Percentiles rank a stretch among this genome's conserved stretches.
phyloP scores from a whole-genome alignment of 2,113 vertebrate genomes.

The Cricetomys ansorgei region DNA sequence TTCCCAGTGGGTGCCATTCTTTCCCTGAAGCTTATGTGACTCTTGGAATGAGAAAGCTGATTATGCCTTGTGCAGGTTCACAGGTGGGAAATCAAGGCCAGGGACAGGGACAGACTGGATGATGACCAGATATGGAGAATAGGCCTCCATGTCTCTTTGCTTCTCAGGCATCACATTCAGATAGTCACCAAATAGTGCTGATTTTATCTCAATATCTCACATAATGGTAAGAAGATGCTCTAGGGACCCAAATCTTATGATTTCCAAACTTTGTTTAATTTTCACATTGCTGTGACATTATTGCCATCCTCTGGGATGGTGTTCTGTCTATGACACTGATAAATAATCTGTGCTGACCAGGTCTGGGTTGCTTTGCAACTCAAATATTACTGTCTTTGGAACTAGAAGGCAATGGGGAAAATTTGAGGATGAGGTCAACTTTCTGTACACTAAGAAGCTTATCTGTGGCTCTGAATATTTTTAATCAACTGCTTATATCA shows the following conservation, averaged over 20 bases:
- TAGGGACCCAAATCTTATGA: neutral
- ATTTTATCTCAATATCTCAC: neutral
- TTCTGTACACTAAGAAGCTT: neutral
- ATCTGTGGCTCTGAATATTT: neutral
- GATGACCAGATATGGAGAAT: neutral
- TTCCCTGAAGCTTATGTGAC: neutral
- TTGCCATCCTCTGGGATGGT: neutral
- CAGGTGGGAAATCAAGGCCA: neutral
- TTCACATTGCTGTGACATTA: neutral
- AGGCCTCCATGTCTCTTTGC: neutral
- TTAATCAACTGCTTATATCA: neutral
- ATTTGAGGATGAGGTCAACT: neutral
- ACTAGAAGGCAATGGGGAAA: neutral
- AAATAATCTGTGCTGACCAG: neutral
- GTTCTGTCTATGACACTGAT: neutral
- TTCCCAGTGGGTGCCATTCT: neutral
- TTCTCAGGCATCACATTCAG: neutral
- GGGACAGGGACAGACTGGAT: neutral
- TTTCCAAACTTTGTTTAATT: constrained; percentile 5
- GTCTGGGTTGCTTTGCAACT: neutral
- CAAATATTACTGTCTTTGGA: neutral
- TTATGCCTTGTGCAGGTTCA: neutral
- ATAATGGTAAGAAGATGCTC: neutral
- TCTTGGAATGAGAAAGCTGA: neutral
- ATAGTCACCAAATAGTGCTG: neutral